Percentiles rank a stretch among this genome's conserved stretches.
Conservation (phyloP, 2,113 vertebrate species). For the Phaethornis superciliosus region DNA sequence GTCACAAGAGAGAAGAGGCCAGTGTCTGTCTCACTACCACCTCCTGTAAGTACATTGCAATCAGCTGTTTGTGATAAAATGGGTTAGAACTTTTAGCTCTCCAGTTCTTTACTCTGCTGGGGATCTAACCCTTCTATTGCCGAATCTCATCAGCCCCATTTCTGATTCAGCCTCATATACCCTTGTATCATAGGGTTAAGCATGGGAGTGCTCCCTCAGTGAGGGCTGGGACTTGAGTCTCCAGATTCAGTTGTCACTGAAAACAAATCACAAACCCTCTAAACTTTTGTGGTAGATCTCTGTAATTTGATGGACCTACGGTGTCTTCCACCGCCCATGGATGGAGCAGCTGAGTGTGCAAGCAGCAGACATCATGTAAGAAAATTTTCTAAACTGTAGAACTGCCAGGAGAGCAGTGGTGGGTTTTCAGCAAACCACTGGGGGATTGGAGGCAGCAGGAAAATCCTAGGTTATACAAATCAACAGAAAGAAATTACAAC, state of each 20-base stretch:
- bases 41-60: neutral
- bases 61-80: neutral
- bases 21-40: too few relatives aligned
- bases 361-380: neutral
- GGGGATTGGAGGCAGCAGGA: neutral
- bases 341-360: neutral
- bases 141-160: fast-evolving
- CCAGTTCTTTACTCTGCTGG: fast-evolving
- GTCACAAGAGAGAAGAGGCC: too few relatives aligned
- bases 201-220: fast-evolving
- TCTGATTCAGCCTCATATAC: neutral
- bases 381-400: neutral
- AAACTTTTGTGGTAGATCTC: neutral
- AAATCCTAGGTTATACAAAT: neutral
- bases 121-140: neutral
- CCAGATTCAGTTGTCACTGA: neutral
- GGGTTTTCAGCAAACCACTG: neutral
- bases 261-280: neutral
- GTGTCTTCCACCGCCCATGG: neutral
- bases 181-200: fast-evolving
- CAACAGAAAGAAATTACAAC: neutral
- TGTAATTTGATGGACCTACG: fast-evolving
- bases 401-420: neutral
- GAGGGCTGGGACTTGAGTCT: neutral
- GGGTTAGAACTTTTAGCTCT: neutral